Conservation (phyloP, 1,140 invertebrate species). For the Drosophila micromelanica region DNA sequence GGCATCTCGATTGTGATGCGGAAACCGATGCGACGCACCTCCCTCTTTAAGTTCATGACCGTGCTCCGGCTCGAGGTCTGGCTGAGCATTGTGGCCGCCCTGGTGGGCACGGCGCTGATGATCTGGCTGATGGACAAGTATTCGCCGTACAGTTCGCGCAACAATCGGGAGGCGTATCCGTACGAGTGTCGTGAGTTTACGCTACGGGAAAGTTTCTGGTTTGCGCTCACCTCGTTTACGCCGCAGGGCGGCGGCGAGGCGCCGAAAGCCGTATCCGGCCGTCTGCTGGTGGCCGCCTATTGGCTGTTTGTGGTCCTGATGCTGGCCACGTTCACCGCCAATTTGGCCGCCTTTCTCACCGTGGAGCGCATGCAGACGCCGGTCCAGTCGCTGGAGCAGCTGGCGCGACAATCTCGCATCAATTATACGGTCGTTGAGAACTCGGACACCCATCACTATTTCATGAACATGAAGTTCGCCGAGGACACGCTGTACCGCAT, state of each 20-base stretch:
- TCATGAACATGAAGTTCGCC: slow-evolving; percentile 95
- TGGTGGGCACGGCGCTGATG: slow-evolving; percentile 93
- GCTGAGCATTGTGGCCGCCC: slow-evolving; percentile 93
- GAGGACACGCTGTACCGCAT: slow-evolving; percentile 94
- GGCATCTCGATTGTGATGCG: slow-evolving; percentile 94
- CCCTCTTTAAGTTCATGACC: slow-evolving; percentile 96
- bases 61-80: slow-evolving; percentile 94
- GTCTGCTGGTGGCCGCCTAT: slow-evolving; percentile 94
- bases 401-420: slow-evolving; percentile 93
- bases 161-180: slow-evolving; percentile 92
- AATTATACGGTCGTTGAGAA: slow-evolving; percentile 95
- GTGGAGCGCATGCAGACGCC: slow-evolving; percentile 98
- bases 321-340: slow-evolving; percentile 98
- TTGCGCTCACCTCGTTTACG: slow-evolving; percentile 95
- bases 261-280: slow-evolving; percentile 92
- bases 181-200: slow-evolving; percentile 94
- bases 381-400: slow-evolving; percentile 93
- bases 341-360: slow-evolving; percentile 97
- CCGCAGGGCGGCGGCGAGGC: slow-evolving; percentile 95
- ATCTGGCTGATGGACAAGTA: slow-evolving; percentile 95
- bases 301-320: slow-evolving; percentile 97
- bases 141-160: slow-evolving; percentile 94
- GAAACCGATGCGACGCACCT: slow-evolving; percentile 92
- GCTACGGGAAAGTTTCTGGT: slow-evolving; percentile 96
- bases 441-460: slow-evolving; percentile 93